Evolutionary conservation across 2,797 vertebrate genomes (phyloP).

Genomic region (Gambelia wislizenii): DNA sequence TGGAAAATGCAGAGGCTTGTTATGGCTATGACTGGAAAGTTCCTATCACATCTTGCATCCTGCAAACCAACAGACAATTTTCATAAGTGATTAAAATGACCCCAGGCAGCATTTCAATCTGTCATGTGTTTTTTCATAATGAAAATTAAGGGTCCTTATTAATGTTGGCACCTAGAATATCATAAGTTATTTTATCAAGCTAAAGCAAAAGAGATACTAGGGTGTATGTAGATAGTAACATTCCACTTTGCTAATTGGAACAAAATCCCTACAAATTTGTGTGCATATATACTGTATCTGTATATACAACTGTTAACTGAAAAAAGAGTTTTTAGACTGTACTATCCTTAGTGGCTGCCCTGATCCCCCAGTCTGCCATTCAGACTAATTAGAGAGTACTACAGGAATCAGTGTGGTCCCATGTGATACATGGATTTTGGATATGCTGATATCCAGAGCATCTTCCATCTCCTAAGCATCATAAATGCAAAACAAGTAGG

Average conservation of each 20-base stretch:
- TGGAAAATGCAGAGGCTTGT: neutral
- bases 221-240: neutral
- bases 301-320: neutral
- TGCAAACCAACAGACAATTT: neutral
- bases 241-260: neutral
- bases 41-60: neutral
- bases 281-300: neutral
- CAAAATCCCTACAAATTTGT: neutral
- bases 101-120: neutral
- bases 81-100: neutral
- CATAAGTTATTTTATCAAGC: neutral
- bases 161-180: neutral
- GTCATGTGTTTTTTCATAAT: neutral
- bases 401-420: neutral
- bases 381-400: neutral
- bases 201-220: neutral
- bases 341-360: neutral
- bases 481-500: constrained; percentile 22
- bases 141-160: neutral
- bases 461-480: neutral
- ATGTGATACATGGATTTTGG: neutral
- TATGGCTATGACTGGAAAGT: neutral
- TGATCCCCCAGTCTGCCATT: neutral
- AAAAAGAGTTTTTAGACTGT: neutral
- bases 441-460: constrained; percentile 14